phyloP scores from a whole-genome alignment of 2,113 vertebrate genomes.

The Coptodon bakossiorum region DNA sequence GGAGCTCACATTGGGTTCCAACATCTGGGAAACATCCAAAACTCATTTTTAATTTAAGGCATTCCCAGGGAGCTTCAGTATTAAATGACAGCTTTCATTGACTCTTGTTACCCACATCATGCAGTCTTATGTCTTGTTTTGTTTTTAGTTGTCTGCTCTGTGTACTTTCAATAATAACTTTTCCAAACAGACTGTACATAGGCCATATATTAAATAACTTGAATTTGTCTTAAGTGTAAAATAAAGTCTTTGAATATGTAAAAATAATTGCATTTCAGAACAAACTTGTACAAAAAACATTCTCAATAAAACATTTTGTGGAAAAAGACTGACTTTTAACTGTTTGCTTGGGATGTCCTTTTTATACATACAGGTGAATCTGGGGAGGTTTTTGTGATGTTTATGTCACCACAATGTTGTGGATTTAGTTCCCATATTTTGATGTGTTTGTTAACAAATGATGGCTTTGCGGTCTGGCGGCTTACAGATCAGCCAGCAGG shows the following conservation, averaged over 20 bases:
- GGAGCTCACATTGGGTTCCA: conserved; percentile 32
- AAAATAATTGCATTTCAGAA: conserved; percentile 58
- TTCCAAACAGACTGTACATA: conserved; percentile 49
- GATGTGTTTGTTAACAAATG: neutral
- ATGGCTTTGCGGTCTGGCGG: neutral
- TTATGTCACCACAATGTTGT: neutral
- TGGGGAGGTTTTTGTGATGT: neutral
- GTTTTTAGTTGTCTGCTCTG: conserved; percentile 1
- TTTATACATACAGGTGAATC: neutral
- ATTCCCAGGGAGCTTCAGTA: conserved; percentile 44
- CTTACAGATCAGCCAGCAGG: neutral
- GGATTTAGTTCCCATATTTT: neutral
- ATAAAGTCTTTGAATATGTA: conserved; percentile 57
- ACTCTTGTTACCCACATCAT: neutral
- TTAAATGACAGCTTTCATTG: conserved; percentile 28
- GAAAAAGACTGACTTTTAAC: neutral
- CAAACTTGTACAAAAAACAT: conserved; percentile 40
- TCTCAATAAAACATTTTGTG: conserved; percentile 53
- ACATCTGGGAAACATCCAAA: neutral
- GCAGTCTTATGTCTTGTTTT: neutral
- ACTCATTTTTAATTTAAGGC: neutral
- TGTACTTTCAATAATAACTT: neutral
- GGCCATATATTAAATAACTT: conserved; percentile 37
- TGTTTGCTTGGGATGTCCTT: neutral
- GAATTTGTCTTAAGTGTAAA: conserved; percentile 53